phyloP scores from a whole-genome alignment of 2,888 invertebrate species.

The Sesia apiformis region DNA sequence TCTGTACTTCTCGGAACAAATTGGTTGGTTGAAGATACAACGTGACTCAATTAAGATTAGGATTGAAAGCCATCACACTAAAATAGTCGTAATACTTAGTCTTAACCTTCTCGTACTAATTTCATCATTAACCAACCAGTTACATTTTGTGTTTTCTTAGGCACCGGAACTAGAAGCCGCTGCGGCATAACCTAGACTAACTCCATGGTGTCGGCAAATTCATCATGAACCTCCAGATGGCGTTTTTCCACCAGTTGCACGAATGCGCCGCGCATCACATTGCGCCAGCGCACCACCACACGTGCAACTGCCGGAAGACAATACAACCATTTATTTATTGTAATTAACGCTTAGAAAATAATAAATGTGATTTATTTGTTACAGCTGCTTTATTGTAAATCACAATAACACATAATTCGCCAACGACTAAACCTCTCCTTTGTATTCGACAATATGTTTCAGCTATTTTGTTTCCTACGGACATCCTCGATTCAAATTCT shows the following conservation, averaged over 20 bases:
- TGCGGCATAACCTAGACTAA: constrained; percentile 37
- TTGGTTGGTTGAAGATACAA: no score
- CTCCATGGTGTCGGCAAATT: constrained; percentile 54
- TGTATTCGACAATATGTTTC: no score
- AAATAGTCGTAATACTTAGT: not conserved
- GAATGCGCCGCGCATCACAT: constrained; percentile 17
- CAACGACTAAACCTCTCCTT: no score
- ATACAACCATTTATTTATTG: constrained; percentile 14
- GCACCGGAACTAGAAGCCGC: constrained; percentile 30
- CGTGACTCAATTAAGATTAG: no score
- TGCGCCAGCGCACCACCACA: constrained; percentile 12
- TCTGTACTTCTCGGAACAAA: no score
- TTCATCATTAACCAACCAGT: not conserved
- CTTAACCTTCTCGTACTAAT: not conserved
- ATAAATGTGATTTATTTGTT: not conserved
- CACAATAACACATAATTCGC: no score
- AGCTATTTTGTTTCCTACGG: no score
- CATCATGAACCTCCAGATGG: constrained; percentile 44
- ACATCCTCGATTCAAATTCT: no score
- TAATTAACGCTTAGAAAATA: not conserved
- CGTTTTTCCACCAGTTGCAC: constrained; percentile 69
- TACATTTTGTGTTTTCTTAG: constrained; percentile 22
- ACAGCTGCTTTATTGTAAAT: no score
- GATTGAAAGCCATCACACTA: not conserved
- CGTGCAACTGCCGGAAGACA: constrained; percentile 71